Base-by-base conservation (phyloP, 2,797 vertebrate genomes). In the Syngnathus acus region DNA sequence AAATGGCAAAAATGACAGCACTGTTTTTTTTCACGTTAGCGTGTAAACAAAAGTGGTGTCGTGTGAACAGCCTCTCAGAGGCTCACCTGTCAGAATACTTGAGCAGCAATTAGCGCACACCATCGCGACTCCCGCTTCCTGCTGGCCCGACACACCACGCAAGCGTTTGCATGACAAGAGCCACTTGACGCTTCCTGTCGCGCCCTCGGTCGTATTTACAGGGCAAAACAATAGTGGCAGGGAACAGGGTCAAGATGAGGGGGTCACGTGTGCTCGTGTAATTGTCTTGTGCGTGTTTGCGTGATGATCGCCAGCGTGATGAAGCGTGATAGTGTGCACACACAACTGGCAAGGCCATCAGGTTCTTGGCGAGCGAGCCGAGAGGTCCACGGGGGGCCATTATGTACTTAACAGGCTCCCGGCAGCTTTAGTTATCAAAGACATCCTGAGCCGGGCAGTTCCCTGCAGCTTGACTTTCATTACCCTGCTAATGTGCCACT, bases 161-260 rank as follows among this genome's bases (percentile, higher is more conserved):
- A 60, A 61, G 64, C 51, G 84, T 76, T 90, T 86, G 89, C 88
- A 89, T 87, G 86, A 85, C 85, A 90, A 82, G 69, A 80, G 70
- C 81, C 76, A 78, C 84, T 88, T 88, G 76, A 79, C 45, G 64
- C 60, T 64, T 63, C 66, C 77, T 83, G 84, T 82, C 40, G 69
- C 42, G 77, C 54, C 54, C 54, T 57, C 26, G 37, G 8, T 13
- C 4, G 13, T 57, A 32, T 57, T 57, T 32, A 37, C 19, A 9
- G 51, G n/a, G 19, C 21, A 10, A 32, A 55, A 57, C 68, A 76
- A 82, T 73, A 72, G 78, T 73, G 79, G 85, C 80, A 84, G 81
- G 73, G 77, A 74, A 81, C 38, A 72, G 47, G 21, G 47, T 57
- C 70, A 73, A 85, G 83, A 89, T 88, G 83, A 88, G 78, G 61